These are phyloP conservation scores for Cephalopterus ornatus DNA, from an alignment of 2,113 vertebrate genomes.

Conservation along the genomic window DNA sequence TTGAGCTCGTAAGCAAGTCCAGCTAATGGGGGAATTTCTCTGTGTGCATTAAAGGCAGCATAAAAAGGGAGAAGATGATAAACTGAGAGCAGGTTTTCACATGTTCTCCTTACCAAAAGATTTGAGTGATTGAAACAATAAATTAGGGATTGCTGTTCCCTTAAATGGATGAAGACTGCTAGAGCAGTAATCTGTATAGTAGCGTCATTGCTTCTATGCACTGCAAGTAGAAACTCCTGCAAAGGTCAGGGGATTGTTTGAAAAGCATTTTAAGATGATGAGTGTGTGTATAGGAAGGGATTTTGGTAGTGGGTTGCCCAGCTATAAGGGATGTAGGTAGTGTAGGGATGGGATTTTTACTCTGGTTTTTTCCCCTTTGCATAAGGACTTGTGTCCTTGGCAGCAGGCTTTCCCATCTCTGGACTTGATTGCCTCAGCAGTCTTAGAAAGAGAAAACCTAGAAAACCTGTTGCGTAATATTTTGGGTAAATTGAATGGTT, in stretches of 20 bases:
- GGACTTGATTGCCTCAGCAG: background rate
- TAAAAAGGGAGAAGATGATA: background rate
- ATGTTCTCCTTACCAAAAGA: background rate
- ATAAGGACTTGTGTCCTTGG: background rate
- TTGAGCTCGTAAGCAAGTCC: background rate
- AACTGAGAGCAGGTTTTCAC: background rate
- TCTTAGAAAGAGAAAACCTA: conserved; percentile 57
- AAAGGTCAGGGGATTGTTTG: background rate
- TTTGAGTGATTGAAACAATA: background rate
- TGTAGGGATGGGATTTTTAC: background rate
- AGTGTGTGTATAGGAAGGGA: background rate
- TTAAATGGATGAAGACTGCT: background rate
- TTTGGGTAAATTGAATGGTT: background rate
- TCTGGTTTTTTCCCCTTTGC: background rate
- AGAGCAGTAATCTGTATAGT: background rate
- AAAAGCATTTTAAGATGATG: background rate
- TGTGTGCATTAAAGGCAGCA: background rate
- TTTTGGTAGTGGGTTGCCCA: background rate
- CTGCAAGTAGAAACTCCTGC: background rate
- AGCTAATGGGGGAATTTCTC: background rate
- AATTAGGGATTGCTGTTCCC: background rate
- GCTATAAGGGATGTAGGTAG: background rate
- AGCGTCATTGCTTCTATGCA: background rate
- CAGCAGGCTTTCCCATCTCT: background rate
- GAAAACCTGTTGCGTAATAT: conserved; percentile 31